A percentile compares a stretch with the other conserved stretches of the same genome.
Conservation (phyloP, 2,797 vertebrate genomes). For the Neostethus bicornis region DNA sequence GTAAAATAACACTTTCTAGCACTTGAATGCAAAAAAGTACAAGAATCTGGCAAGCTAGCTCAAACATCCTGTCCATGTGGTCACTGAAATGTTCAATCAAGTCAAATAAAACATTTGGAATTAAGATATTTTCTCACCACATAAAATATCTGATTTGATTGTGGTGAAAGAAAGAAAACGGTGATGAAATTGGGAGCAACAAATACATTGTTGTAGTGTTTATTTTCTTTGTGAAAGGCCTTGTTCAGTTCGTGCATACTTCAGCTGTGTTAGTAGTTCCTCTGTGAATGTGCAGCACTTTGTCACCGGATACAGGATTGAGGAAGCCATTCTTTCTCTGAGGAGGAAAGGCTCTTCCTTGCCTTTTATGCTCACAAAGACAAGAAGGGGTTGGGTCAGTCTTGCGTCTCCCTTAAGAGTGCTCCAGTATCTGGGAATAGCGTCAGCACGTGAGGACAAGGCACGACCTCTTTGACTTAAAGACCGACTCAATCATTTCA, state of each 20-base stretch:
- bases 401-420: slow-evolving; percentile 61
- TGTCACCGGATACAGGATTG: slow-evolving; percentile 65
- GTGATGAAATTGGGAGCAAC: slow-evolving; percentile 8
- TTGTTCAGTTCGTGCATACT: slow-evolving; percentile 43
- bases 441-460: slow-evolving; percentile 55
- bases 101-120: background rate
- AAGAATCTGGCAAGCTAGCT: background rate
- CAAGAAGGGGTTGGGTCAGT: slow-evolving; percentile 72
- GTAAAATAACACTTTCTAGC: background rate
- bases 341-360: slow-evolving; percentile 72
- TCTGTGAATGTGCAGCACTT: slow-evolving; percentile 49
- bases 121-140: background rate
- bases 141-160: slow-evolving; percentile 19
- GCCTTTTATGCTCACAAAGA: slow-evolving; percentile 81
- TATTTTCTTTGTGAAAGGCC: slow-evolving; percentile 47
- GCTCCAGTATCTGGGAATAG: slow-evolving; percentile 66
- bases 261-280: slow-evolving; percentile 37
- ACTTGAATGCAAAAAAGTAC: slow-evolving; percentile 4
- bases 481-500: slow-evolving; percentile 16
- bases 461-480: slow-evolving; percentile 60
- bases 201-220: slow-evolving; percentile 29
- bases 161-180: slow-evolving; percentile 10
- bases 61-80: slow-evolving; percentile 5
- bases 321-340: slow-evolving; percentile 70
- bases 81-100: slow-evolving; percentile 4